Percentiles rank a stretch among this genome's conserved stretches.
Conservation (phyloP, 2,888 invertebrate genomes). For the Cerastis leucographa region DNA sequence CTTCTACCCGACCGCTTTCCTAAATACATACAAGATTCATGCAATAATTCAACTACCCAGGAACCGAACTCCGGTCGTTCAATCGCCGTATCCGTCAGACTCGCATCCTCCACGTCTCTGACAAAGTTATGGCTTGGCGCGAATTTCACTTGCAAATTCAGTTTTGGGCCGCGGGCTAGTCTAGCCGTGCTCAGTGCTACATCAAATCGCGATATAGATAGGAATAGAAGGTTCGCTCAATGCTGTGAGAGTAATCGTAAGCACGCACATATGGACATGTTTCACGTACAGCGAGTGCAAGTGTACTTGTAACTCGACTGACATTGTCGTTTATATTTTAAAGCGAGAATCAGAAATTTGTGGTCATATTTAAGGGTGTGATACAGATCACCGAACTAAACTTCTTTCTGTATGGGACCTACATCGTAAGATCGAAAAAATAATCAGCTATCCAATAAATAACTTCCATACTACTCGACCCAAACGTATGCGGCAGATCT, state of each 20-base stretch:
- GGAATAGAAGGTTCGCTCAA: neutral
- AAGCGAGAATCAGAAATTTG: neutral
- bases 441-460: neutral
- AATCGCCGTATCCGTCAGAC: conserved; percentile 44
- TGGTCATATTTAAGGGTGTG: neutral
- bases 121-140: conserved; percentile 61
- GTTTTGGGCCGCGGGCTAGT: conserved; percentile 62
- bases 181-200: conserved; percentile 25
- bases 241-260: neutral
- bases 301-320: too few relatives aligned
- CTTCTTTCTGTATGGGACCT: neutral
- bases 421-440: neutral
- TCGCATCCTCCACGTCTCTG: conserved; percentile 42
- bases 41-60: conserved; percentile 44
- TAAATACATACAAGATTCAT: conserved; percentile 38
- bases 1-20: conserved; percentile 11
- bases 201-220: neutral
- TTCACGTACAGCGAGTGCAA: neutral
- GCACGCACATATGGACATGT: neutral
- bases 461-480: neutral
- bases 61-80: conserved; percentile 38
- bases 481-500: neutral
- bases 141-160: conserved; percentile 70
- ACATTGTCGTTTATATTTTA: neutral
- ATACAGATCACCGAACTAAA: neutral